Conservation (phyloP, 2,888 invertebrate species). For the Temnothorax rugatulus region DNA sequence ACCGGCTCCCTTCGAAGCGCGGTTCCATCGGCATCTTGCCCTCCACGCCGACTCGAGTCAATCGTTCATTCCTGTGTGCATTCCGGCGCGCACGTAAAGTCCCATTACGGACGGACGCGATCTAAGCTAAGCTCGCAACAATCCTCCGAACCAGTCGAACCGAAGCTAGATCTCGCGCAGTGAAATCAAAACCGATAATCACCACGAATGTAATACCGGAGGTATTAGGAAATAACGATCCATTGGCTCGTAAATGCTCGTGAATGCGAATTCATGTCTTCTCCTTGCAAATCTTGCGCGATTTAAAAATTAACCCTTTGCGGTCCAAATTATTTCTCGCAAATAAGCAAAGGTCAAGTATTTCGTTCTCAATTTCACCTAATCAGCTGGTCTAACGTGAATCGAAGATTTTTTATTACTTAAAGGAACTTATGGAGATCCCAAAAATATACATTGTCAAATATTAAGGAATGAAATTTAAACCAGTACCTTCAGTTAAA, state of each 20-base stretch:
- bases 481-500: too few species aligned
- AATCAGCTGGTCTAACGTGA: background rate
- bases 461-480: too few species aligned
- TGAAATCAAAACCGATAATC: background rate
- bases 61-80: conserved; percentile 47
- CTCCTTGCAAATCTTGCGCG: background rate
- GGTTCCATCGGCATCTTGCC: conserved; percentile 46
- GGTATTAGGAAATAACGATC: background rate
- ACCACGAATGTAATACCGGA: background rate
- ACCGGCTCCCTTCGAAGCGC: conserved; percentile 58
- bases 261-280: background rate
- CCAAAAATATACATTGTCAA: background rate
- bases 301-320: background rate
- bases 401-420: background rate
- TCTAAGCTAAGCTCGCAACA: conserved; percentile 4
- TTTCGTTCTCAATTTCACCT: background rate
- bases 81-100: conserved; percentile 22
- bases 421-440: background rate
- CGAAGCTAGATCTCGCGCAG: background rate
- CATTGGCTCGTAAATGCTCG: background rate
- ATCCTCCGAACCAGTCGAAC: background rate
- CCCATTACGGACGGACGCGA: background rate
- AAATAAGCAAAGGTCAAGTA: background rate
- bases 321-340: background rate
- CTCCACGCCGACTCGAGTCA: conserved; percentile 29